phyloP scores from a whole-genome alignment of 2,888 invertebrate species.

The Tiphia femorata region DNA sequence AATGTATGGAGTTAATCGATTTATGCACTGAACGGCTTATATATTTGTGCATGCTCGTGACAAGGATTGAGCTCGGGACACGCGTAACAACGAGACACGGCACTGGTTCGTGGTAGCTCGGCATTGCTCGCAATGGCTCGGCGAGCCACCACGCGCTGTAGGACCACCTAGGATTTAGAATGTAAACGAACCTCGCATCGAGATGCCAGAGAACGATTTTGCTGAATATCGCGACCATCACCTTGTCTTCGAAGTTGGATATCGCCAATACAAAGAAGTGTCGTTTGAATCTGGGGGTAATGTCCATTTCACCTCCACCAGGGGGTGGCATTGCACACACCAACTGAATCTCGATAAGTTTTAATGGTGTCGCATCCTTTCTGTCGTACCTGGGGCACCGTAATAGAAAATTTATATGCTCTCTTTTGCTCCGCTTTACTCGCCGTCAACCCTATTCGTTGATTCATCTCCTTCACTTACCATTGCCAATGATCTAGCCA shows the following conservation, averaged over 20 bases:
- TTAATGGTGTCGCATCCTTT: conserved; percentile 82
- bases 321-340: conserved; percentile 89
- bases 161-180: conserved; percentile 1
- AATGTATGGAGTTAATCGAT: too few species aligned
- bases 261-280: conserved; percentile 89
- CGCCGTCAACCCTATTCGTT: background rate
- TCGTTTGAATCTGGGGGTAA: conserved; percentile 87
- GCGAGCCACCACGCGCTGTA: too few species aligned
- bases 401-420: background rate
- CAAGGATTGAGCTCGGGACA: too few species aligned
- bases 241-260: conserved; percentile 89
- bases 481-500: conserved; percentile 92
- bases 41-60: too few species aligned
- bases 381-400: conserved; percentile 77
- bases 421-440: too few species aligned
- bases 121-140: too few species aligned
- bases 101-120: too few species aligned
- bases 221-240: conserved; percentile 87
- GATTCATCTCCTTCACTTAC: too few species aligned
- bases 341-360: conserved; percentile 81
- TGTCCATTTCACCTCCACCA: conserved; percentile 84
- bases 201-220: conserved; percentile 96
- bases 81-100: too few species aligned
- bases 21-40: too few species aligned
- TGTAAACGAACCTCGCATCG: conserved; percentile 80